Conservation (phyloP, 2,888 invertebrate species). For the Himalopsyche kuldschensis region DNA sequence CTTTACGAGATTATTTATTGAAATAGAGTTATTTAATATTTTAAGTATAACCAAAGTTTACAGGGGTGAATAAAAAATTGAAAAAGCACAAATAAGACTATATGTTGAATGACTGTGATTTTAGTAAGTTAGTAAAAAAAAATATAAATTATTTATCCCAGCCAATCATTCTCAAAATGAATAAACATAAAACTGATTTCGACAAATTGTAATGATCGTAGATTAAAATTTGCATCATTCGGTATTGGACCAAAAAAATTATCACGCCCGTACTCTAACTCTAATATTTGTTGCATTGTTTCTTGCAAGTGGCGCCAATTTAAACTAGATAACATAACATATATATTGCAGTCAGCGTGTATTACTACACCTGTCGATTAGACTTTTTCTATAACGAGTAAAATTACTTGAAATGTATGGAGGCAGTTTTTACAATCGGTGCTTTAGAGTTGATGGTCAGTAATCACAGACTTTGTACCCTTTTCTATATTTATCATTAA, state of each 20-base stretch:
- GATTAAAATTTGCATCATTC: neutral
- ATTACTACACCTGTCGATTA: neutral
- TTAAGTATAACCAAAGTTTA: neutral
- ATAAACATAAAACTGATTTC: neutral
- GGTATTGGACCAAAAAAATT: neutral
- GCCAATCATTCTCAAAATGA: neutral
- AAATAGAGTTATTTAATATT: neutral
- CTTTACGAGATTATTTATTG: neutral
- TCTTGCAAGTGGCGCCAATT: neutral
- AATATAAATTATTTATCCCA: neutral
- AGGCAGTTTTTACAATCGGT: neutral
- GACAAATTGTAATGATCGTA: neutral
- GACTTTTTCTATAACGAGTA: neutral
- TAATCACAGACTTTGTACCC: neutral
- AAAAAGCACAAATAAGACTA: neutral
- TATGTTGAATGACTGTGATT: neutral
- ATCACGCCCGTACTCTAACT: neutral
- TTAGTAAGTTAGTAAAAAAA: neutral
- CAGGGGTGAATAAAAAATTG: neutral
- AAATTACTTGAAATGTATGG: neutral
- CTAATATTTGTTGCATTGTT: neutral
- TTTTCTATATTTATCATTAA: neutral
- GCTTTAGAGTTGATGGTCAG: neutral
- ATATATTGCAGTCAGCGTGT: neutral
- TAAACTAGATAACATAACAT: neutral